A percentile compares a stretch with the other conserved stretches of the same genome.
Evolutionary conservation across 2,888 invertebrate species (phyloP).

Genomic region (Eurytoma californica): DNA sequence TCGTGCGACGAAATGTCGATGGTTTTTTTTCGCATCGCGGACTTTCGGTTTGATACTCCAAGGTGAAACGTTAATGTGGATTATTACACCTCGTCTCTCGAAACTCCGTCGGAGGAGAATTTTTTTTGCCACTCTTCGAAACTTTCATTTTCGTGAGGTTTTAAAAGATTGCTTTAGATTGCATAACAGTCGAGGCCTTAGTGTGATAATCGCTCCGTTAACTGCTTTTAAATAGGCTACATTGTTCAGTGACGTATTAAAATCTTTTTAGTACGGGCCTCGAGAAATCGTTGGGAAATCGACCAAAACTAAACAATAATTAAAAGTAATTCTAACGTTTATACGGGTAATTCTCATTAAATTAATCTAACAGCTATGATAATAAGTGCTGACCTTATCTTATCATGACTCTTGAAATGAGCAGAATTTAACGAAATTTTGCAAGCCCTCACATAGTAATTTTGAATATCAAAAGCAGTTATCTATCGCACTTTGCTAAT

Average conservation of each 20-base stretch:
- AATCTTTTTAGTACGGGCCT: not conserved
- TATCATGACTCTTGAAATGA: not conserved
- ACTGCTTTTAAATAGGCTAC: constrained; percentile 17
- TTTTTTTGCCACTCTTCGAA: constrained; percentile 11
- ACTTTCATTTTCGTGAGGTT: constrained; percentile 43
- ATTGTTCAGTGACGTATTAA: constrained; percentile 16
- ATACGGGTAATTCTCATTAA: constrained; percentile 26
- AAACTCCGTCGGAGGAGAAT: constrained; percentile 8
- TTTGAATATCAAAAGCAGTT: not conserved
- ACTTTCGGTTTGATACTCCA: constrained; percentile 14
- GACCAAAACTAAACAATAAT: not conserved
- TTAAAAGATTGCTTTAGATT: constrained; percentile 31
- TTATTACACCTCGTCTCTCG: constrained; percentile 6
- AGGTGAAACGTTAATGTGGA: constrained; percentile 39
- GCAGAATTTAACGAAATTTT: constrained; percentile 11
- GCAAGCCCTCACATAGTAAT: not conserved
- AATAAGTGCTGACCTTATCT: constrained; percentile 17
- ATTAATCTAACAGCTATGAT: constrained; percentile 12
- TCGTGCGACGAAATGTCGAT: constrained; percentile 21
- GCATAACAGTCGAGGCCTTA: constrained; percentile 3
- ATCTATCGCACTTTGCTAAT: not conserved
- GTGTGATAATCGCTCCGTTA: constrained; percentile 32
- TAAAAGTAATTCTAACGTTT: not conserved
- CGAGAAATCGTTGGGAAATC: constrained; percentile 4
- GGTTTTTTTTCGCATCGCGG: not conserved